Base-by-base conservation (phyloP, 2,797 vertebrate genomes). In the Gadopsis bispinosus region DNA sequence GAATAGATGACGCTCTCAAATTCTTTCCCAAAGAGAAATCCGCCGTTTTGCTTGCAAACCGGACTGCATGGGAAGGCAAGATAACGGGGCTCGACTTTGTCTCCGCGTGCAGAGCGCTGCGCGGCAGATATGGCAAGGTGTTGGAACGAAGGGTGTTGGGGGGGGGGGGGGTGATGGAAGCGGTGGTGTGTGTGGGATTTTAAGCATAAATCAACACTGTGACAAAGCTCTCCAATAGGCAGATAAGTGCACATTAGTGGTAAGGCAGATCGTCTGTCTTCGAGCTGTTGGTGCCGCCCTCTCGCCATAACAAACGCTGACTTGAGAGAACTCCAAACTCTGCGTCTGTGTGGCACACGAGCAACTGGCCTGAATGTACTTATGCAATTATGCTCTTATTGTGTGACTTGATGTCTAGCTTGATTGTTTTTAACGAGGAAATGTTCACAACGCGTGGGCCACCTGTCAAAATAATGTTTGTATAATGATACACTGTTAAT, bases 171-270 rank as follows among this genome's bases (percentile, higher is more conserved):
- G 87, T 90, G 84, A 90, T 92, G 90, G 91, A 89, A 91, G 87
- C 72, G 83, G 75, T 69, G 47, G 77, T 77, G 78, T 82, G 84
- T 72, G 75, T 80, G 76, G 75, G 83, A 82, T 87, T 91, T 86
- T 81, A 64, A 83, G 82, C 89, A 90, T 94, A 94, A 95, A 95
- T 95, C 93, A 94, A 78, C 53, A 43, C 77, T 71, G 79, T 93
- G 93, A 93, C 93, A 94, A 89, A 91, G 89, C 89, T 88, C 89
- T 92, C 92, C 91, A 92, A 93, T 93, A 90, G 89, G 89, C 89
- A 92, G 92, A 94, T 94, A 94, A 95, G 92, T 94, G 90, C 93
- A 92, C 92, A 93, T 95, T 95, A 94, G 88, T 82, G 68, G 86
- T 80, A 62, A 89, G 80, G 90, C 89, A 87, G 90, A 93, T 95